These are phyloP conservation scores for Drosophila bocki DNA, from an alignment of 1,140 invertebrate species.

Conservation along the genomic window DNA sequence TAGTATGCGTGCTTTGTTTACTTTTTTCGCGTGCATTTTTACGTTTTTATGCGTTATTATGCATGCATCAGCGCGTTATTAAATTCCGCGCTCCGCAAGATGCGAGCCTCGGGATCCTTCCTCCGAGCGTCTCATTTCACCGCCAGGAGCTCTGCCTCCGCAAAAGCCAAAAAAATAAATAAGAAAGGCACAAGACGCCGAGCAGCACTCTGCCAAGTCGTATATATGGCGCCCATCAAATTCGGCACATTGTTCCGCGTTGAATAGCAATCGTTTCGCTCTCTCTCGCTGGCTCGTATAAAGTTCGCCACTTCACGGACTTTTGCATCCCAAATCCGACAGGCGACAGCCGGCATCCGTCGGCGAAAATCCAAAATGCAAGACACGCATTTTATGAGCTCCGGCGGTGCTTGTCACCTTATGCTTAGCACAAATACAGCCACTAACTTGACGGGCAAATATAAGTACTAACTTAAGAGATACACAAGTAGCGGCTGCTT, in stretches of 20 bases:
- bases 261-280: conserved; percentile 38
- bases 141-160: conserved; percentile 35
- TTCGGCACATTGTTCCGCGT: conserved; percentile 60
- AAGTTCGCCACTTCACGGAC: conserved; percentile 14
- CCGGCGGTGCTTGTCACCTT: conserved; percentile 39
- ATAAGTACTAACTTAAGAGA: conserved; percentile 14
- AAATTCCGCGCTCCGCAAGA: conserved; percentile 65
- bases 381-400: conserved; percentile 44
- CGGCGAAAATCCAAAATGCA: conserved; percentile 17
- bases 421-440: conserved; percentile 14
- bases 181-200: conserved; percentile 20
- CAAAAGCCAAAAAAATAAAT: conserved; percentile 41
- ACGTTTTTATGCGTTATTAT: conserved; percentile 79
- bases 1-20: conserved; percentile 41
- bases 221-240: conserved; percentile 46
- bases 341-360: conserved; percentile 1
- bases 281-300: conserved; percentile 10
- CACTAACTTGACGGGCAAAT: conserved; percentile 8
- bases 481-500: conserved; percentile 10
- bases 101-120: conserved; percentile 26
- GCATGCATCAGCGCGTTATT: conserved; percentile 82
- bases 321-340: conserved; percentile 29
- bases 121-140: conserved; percentile 53
- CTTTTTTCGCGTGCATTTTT: conserved; percentile 74
- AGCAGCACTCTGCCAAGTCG: conserved; percentile 12